phyloP scores from a whole-genome alignment of 2,113 vertebrate species.

The Oostethus manadensis region DNA sequence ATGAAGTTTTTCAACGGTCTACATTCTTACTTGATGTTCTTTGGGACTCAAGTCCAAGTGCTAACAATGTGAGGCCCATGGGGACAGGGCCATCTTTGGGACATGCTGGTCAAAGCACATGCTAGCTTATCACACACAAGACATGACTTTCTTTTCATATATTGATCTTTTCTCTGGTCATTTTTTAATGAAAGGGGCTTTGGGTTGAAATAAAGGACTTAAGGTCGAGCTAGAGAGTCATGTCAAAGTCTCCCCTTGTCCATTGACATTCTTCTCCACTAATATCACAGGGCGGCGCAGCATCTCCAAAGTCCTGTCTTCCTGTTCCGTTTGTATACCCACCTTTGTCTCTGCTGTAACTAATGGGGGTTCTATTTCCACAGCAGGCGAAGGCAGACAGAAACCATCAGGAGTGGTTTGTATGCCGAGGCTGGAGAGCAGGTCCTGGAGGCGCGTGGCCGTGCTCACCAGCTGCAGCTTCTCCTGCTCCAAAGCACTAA shows the following conservation, averaged over 20 bases:
- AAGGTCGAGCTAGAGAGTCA: conserved; percentile 2
- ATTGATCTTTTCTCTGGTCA: conserved; percentile 1
- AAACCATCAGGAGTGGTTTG: conserved; percentile 20
- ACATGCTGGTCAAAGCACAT: conserved; percentile 16
- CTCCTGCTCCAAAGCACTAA: conserved; percentile 78
- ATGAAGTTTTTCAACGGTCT: conserved; percentile 23
- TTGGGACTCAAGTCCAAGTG: conserved; percentile 29
- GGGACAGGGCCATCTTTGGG: conserved; percentile 43
- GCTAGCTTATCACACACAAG: conserved; percentile 4
- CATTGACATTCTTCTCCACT: not conserved
- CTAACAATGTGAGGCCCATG: conserved; percentile 27
- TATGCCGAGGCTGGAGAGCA: conserved; percentile 43
- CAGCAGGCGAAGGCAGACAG: conserved; percentile 1
- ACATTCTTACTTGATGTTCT: conserved; percentile 7
- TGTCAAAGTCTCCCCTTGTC: not conserved
- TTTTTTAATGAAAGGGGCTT: conserved; percentile 17
- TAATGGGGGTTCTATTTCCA: not conserved
- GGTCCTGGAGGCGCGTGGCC: conserved; percentile 67
- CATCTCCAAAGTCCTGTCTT: conserved; percentile 17
- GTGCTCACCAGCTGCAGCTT: conserved; percentile 71
- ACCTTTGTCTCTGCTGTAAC: not conserved
- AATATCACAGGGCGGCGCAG: conserved; percentile 7
- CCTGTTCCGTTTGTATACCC: not conserved
- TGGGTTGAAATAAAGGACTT: conserved; percentile 1
- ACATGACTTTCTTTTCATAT: not conserved